Base-by-base conservation (phyloP, 2,797 vertebrate genomes). In the Pygocentrus nattereri region DNA sequence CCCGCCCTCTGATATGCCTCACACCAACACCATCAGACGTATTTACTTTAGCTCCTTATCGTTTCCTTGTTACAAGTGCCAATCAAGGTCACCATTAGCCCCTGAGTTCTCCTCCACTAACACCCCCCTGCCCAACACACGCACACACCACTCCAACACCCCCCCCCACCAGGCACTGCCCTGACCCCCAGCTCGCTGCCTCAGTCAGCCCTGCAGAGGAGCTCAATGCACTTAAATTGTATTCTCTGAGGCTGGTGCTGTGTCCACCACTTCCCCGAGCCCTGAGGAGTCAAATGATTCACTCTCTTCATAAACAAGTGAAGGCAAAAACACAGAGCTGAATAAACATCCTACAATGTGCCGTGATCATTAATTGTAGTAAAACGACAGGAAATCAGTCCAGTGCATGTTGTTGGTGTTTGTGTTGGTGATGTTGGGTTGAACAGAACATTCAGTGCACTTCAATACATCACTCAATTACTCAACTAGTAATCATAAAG, bases 21-120 rank as follows among this genome's bases (percentile, higher is more conserved):
- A 81, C 64, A 85, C 54, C 76, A 86, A 79, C 85, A 84, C 50
- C 25, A 56, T 72, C 80, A 84, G 83, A 84, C 85, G 34, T 87
- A 85, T 87, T 85, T 86, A 82, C 81, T 85, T 84, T 88, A 84
- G 59, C 64, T 47, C 56, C 83, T 87, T 81, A 85, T 87, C 79
- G 56, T 84, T 82, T 82, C 72, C 80, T 81, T 79, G 72, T 80
- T 58, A 34, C 58, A 74, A 84, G 71, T 81, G 72, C 62, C 81
- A 74, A 81, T 78, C 82, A 87, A 87, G 83, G 83, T 85, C 82
- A 82, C 74, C 38, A 59, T 69, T 69, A 23, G 31, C 65, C 81
- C 76, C 56, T 73, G 30, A 41, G 30, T 31, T 78, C 54, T 50
- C 47, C 38, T 12, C 54, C 44, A 75, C 4, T 41, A 61, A 13